Evolutionary conservation across 2,888 invertebrate species (phyloP).

Genomic region (Drosophila kambysellisi): DNA sequence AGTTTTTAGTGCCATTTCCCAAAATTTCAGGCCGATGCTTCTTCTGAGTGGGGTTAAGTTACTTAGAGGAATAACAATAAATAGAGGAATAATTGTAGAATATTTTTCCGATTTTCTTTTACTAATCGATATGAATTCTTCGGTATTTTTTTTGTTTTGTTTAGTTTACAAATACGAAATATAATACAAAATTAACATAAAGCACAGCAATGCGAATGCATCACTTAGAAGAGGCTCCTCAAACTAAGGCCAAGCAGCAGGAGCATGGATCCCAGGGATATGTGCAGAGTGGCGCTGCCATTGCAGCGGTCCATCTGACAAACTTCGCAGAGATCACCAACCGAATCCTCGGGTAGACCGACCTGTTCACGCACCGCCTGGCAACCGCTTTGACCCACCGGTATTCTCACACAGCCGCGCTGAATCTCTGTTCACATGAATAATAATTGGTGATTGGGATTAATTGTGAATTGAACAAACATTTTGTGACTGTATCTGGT

Average conservation of each 20-base stretch:
- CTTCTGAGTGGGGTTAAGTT: background rate
- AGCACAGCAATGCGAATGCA: background rate
- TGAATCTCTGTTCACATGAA: slow-evolving; percentile 32
- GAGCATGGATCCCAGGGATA: slow-evolving; percentile 61
- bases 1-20: background rate
- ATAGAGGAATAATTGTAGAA: background rate
- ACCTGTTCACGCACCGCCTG: slow-evolving; percentile 48
- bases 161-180: slow-evolving; percentile 39
- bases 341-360: background rate
- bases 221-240: slow-evolving; percentile 40
- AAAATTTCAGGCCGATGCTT: background rate
- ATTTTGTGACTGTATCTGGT: background rate
- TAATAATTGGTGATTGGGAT: background rate
- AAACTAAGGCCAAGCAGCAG: slow-evolving; percentile 53
- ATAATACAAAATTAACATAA: slow-evolving; percentile 42
- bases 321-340: slow-evolving; percentile 53
- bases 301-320: slow-evolving; percentile 74
- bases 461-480: background rate
- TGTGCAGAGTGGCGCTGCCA: slow-evolving; percentile 51
- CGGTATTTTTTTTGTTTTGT: slow-evolving; percentile 3
- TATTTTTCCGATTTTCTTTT: background rate
- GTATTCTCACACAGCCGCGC: slow-evolving; percentile 72
- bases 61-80: background rate
- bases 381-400: slow-evolving; percentile 38
- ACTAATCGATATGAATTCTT: slow-evolving; percentile 4